Percentiles rank a stretch among this genome's conserved stretches.
Conservation (phyloP, 2,113 vertebrate genomes). For the Redunca redunca region DNA sequence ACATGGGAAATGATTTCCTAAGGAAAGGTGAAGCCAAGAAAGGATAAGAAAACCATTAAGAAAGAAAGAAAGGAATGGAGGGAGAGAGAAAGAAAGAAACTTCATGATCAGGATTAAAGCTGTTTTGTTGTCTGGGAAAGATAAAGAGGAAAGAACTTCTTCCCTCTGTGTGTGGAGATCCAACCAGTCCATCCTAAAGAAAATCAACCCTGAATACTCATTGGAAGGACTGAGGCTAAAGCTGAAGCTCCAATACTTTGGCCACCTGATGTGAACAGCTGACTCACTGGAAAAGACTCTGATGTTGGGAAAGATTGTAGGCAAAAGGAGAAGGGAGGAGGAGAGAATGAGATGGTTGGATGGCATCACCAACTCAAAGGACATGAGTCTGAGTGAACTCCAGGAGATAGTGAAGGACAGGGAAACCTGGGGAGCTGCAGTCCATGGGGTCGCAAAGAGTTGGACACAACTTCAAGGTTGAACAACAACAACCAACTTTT, state of each 20-base stretch:
- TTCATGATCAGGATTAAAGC: background rate
- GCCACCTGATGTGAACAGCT: background rate
- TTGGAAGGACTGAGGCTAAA: background rate
- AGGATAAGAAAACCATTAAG: background rate
- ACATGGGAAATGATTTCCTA: background rate
- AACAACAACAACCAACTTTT: background rate
- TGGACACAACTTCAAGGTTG: background rate
- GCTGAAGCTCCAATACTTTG: background rate
- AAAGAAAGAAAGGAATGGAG: background rate
- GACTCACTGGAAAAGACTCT: background rate
- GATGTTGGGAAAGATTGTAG: background rate
- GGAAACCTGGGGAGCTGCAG: background rate
- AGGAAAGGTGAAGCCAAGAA: background rate
- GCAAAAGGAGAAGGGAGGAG: background rate
- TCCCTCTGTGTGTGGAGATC: background rate
- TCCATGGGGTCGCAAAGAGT: background rate
- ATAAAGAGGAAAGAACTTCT: background rate
- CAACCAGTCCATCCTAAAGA: background rate
- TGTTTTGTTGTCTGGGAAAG: background rate
- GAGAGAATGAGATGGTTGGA: background rate
- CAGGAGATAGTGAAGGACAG: background rate
- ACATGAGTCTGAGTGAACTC: background rate
- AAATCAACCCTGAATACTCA: background rate
- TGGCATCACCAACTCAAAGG: background rate
- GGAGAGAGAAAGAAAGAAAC: background rate